Percentiles rank a stretch among this genome's conserved stretches.
phyloP scores from a whole-genome alignment of 2,113 vertebrate genomes.

The Perca fluviatilis region DNA sequence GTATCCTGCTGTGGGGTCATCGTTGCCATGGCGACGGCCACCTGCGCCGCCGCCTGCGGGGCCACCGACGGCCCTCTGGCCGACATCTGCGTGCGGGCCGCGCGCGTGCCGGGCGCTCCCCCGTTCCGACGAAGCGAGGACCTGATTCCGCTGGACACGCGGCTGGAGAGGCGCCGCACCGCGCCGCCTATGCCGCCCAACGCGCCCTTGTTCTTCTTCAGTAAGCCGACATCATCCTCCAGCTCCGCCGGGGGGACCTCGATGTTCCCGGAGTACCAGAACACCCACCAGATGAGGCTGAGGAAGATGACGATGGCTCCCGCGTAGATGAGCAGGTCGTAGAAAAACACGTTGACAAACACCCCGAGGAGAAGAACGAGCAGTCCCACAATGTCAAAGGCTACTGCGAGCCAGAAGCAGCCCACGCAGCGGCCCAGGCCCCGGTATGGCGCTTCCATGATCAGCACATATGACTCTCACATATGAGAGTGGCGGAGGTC shows the following conservation, averaged over 20 bases:
- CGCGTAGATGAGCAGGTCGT: slow-evolving; percentile 92
- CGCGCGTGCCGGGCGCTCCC: neutral
- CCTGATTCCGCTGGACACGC: slow-evolving; percentile 73
- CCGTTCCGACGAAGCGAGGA: slow-evolving; percentile 72
- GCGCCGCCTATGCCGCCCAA: slow-evolving; percentile 58
- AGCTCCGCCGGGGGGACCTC: slow-evolving; percentile 87
- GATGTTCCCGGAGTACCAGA: slow-evolving; percentile 95
- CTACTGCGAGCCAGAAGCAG: slow-evolving; percentile 91
- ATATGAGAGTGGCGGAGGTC: neutral
- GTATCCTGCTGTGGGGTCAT: slow-evolving; percentile 1
- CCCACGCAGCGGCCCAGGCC: slow-evolving; percentile 87
- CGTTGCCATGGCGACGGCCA: slow-evolving; percentile 55
- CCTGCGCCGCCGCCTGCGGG: slow-evolving; percentile 10
- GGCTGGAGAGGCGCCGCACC: slow-evolving; percentile 73
- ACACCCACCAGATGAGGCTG: slow-evolving; percentile 95
- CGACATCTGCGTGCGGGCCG: neutral
- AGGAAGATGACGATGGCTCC: slow-evolving; percentile 92
- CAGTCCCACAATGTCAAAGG: slow-evolving; percentile 88
- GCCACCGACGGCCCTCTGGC: fast-evolving
- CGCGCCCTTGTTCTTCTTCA: slow-evolving; percentile 54
- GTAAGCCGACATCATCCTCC: slow-evolving; percentile 79
- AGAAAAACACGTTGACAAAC: slow-evolving; percentile 84
- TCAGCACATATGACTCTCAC: neutral
- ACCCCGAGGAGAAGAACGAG: slow-evolving; percentile 86
- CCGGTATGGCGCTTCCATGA: slow-evolving; percentile 54